Evolutionary conservation across 2,888 invertebrate species (phyloP).

Genomic region (Plebejus anna): DNA sequence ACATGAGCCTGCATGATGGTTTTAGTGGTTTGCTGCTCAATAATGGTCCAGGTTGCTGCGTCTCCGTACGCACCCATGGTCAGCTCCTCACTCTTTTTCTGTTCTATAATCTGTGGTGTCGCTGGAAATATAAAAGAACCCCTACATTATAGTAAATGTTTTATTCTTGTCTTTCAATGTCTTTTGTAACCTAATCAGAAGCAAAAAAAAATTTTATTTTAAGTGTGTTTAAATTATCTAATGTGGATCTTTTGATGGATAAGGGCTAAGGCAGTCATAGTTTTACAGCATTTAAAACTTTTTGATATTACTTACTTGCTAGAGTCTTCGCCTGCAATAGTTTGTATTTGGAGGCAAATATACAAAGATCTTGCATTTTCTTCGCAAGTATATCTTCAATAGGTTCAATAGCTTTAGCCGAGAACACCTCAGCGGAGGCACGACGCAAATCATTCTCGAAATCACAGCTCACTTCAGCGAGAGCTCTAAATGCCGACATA

Average conservation of each 20-base stretch:
- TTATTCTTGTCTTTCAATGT: too few species aligned
- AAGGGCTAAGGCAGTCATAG: too few species aligned
- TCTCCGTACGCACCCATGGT: constrained; percentile 50
- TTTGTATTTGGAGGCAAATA: constrained; percentile 59
- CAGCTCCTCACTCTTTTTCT: constrained; percentile 40
- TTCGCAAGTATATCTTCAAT: constrained; percentile 55
- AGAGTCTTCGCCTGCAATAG: constrained; percentile 55
- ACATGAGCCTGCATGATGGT: constrained; percentile 51
- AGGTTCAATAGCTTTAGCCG: constrained; percentile 47
- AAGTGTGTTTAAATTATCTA: not conserved
- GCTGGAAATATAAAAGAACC: constrained; percentile 38
- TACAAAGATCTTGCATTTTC: constrained; percentile 51
- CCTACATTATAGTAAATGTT: not conserved
- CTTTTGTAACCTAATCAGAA: too few species aligned
- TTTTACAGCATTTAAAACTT: not conserved
- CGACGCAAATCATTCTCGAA: constrained; percentile 53
- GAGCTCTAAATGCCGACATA: constrained; percentile 56
- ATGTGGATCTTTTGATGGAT: too few species aligned
- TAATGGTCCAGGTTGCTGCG: constrained; percentile 46
- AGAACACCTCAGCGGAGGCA: constrained; percentile 48
- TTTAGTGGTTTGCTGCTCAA: constrained; percentile 56
- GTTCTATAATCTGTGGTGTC: constrained; percentile 44
- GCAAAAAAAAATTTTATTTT: too few species aligned
- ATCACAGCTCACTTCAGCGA: constrained; percentile 53
- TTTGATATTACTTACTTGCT: constrained; percentile 48